Base-by-base conservation (phyloP, 2,888 invertebrate genomes). In the Polydesmus complanatus region DNA sequence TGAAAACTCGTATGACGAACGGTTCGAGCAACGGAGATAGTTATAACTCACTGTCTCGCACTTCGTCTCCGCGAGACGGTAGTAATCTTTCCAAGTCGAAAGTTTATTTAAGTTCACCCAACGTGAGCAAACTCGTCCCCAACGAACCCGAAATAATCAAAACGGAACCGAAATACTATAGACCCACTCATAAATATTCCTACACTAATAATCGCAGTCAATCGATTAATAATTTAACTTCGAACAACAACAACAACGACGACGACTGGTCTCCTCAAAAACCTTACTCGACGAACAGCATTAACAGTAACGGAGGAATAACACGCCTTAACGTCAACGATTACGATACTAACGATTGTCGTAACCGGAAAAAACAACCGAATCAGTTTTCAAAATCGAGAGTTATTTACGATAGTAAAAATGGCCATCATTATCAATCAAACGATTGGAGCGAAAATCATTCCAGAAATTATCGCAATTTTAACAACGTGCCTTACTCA, bases 61-160 rank as follows among this genome's bases (percentile, higher is more conserved):
- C 37, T 14, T 50, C 27, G 19, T 27, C 23, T 26, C 26, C 49
- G 11, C n/a, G 19, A 18, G 50, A 23, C 19, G 48, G 49, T 2
- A 49, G 49, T 3, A 55, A 49, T 19, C 26, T 56, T 19, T 25
- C 49, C 11, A 25, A 25, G 18, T 50, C 56, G 11, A 61, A 49
- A 49, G 54, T 54, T 19, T 61, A 56, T 26, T 47, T 61, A 8
- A 61, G 61, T 54, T 27, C 61, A 14, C 61, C 61, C 5, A 61
- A 61, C 22, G 61, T 61, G 14, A 56, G 56, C 56, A 56, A 51
- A 18, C 48, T 61, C 21, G 61, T 54, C 14, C n/a, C 22, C 8
- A 5, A 37, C 8, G 49, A 27, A 19, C 26, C 48, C 22, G n/a
- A 2, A 2, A 23, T n/a, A 50, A 21, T 57, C n/a, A 14, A 21